A percentile compares a stretch with the other conserved stretches of the same genome.
Conservation (phyloP, 1,140 invertebrate genomes). For the Caenorhabditis latens region DNA sequence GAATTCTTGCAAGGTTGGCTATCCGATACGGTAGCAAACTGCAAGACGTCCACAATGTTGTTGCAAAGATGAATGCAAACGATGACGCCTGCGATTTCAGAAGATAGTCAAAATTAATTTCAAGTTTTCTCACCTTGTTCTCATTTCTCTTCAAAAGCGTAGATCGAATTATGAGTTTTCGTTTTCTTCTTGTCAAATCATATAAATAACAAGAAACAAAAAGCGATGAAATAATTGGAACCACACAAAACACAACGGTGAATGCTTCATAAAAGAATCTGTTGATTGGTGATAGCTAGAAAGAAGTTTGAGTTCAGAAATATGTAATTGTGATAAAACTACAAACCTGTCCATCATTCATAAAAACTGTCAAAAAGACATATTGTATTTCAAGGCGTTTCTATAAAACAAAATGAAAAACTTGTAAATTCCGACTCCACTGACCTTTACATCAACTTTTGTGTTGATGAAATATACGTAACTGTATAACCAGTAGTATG, state of each 20-base stretch:
- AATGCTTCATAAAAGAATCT: conserved; percentile 74
- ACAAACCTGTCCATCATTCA: background rate
- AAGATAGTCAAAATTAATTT: background rate
- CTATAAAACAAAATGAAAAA: background rate
- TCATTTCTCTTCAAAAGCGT: conserved; percentile 71
- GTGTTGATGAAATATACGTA: conserved; percentile 21
- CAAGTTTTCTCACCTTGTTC: conserved; percentile 68
- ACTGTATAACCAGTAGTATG: conserved; percentile 31
- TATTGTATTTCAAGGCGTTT: conserved; percentile 17
- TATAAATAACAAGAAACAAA: conserved; percentile 76
- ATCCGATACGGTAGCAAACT: conserved; percentile 75
- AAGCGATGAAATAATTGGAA: conserved; percentile 74
- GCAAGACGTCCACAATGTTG: conserved; percentile 77
- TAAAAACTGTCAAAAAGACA: background rate
- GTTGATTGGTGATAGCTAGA: conserved; percentile 66
- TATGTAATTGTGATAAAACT: background rate
- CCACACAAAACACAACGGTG: conserved; percentile 75
- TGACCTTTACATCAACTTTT: background rate
- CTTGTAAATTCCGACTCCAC: background rate
- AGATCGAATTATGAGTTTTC: conserved; percentile 60
- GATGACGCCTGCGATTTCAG: conserved; percentile 72
- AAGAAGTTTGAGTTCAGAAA: background rate
- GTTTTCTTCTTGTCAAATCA: conserved; percentile 73
- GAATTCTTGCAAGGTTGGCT: conserved; percentile 77
- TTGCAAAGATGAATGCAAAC: conserved; percentile 77